phyloP scores from a whole-genome alignment of 1,140 invertebrate genomes.

The Drosophila ercepeae region DNA sequence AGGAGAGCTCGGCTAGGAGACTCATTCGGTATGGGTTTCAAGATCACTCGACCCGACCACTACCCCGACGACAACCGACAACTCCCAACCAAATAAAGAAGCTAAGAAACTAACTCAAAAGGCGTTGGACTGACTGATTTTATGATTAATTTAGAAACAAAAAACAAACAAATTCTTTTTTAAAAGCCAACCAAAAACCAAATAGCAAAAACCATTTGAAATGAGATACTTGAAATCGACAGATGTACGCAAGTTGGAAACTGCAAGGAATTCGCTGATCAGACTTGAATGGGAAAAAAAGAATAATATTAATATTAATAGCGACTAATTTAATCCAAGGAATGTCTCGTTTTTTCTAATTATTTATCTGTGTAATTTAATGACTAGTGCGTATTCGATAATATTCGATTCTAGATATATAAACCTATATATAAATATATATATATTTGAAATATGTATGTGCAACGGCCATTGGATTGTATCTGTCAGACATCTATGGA shows the following conservation, averaged over 20 bases:
- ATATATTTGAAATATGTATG: conserved; percentile 31
- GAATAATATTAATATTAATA: conserved; percentile 46
- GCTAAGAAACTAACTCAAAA: conserved; percentile 43
- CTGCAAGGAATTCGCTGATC: conserved; percentile 63
- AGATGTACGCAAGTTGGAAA: conserved; percentile 33
- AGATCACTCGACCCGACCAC: no score
- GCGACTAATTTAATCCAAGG: conserved; percentile 43
- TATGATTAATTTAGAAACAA: conserved; percentile 68
- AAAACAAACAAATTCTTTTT: conserved; percentile 24
- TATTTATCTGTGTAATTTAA: conserved; percentile 66
- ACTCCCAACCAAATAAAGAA: conserved; percentile 43
- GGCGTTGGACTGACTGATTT: conserved; percentile 79
- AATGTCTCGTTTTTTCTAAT: conserved; percentile 28
- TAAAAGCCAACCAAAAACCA: conserved; percentile 44
- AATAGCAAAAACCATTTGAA: conserved; percentile 36
- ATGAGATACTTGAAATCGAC: conserved; percentile 24
- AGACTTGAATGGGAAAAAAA: conserved; percentile 53
- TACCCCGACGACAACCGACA: conserved; percentile 26
- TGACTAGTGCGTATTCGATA: conserved; percentile 47
- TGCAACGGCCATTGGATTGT: no score
- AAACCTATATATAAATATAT: conserved; percentile 11
- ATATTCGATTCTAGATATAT: conserved; percentile 52
- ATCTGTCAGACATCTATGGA: conserved; percentile 55
- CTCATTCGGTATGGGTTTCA: no score
- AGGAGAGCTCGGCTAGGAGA: no score